Evolutionary conservation across 2,797 vertebrate species (phyloP).

Genomic region (Brachyalestes nurse): DNA sequence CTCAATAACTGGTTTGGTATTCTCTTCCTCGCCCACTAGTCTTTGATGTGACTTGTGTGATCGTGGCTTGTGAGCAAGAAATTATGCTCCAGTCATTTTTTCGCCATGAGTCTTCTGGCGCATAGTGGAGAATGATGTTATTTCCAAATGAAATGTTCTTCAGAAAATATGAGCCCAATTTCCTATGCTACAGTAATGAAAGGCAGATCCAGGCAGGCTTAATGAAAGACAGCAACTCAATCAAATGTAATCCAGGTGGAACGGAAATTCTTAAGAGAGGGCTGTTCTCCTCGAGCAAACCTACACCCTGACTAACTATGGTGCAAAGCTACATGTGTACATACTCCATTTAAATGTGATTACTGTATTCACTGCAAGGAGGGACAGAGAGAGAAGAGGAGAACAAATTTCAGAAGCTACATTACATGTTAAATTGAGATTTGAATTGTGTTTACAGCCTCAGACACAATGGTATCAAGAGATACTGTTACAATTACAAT

Average conservation of each 20-base stretch:
- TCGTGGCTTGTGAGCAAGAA: slow-evolving; percentile 14
- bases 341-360: not conserved
- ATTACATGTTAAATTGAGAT: slow-evolving; percentile 4
- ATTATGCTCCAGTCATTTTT: slow-evolving; percentile 29
- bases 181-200: slow-evolving; percentile 5
- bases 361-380: slow-evolving; percentile 1
- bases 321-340: not conserved
- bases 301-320: not conserved
- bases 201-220: slow-evolving; percentile 11
- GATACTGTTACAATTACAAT: no score
- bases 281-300: not conserved
- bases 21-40: not conserved
- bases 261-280: not conserved
- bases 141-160: slow-evolving; percentile 28
- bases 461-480: no score
- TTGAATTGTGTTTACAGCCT: not conserved
- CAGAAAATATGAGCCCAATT: slow-evolving; percentile 18
- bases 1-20: slow-evolving; percentile 12
- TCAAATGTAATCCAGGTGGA: slow-evolving; percentile 27
- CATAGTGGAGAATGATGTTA: not conserved
- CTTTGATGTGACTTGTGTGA: slow-evolving; percentile 26
- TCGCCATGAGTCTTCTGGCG: not conserved
- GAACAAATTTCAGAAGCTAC: not conserved
- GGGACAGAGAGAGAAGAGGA: not conserved
- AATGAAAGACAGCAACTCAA: slow-evolving; percentile 15